Evolutionary conservation across 1,140 invertebrate species (phyloP), one percentile per base, ranked within the genome.

Genomic region (Episyrphus balteatus): DNA sequence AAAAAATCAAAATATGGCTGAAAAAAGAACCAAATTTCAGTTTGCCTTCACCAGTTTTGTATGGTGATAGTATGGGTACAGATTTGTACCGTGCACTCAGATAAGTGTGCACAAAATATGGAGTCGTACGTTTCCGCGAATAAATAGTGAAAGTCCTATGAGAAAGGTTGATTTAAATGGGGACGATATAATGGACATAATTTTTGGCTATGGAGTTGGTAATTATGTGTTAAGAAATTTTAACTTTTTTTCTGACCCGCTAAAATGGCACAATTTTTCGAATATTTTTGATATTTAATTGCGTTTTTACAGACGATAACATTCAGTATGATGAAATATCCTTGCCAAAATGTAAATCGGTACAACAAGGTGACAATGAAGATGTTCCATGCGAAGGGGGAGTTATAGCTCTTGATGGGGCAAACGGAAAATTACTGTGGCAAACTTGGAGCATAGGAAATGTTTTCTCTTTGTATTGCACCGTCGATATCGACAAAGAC

Each of bases 201-300:
- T 91, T 43, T 71, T 90, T 40, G 86, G 86, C 51, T 91, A 84
- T 66, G 84, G 81, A 39, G 86, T 86, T 69, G 84, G 84, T 86
- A 51, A 47, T 8, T 37, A 14, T 14, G 6, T 17, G 6, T 5
- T 26, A 31, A 8, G 21, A 13, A 8, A 13, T 30, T 32, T 11
- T 31, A 32, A 15, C 26, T 12, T 31, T 44, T 34, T 30, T 30
- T n/a, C n/a, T n/a, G 8, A 8, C 1, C 31, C 2, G 10, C 3
- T 37, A 37, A 5, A 37, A 10, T 11, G 10, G 6, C 3, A 37
- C 11, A 37, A 5, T 5, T 3, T 5, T 5, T 11, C 15, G 6
- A 3, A 37, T 11, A 10, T 5, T 9, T 34, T 34, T 34, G 9
- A 9, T 42, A 9, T 37, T 15, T 6, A 15, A 10, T 39, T 9